Conservation (phyloP, 1,140 invertebrate genomes). For the Scylla paramamosain region DNA sequence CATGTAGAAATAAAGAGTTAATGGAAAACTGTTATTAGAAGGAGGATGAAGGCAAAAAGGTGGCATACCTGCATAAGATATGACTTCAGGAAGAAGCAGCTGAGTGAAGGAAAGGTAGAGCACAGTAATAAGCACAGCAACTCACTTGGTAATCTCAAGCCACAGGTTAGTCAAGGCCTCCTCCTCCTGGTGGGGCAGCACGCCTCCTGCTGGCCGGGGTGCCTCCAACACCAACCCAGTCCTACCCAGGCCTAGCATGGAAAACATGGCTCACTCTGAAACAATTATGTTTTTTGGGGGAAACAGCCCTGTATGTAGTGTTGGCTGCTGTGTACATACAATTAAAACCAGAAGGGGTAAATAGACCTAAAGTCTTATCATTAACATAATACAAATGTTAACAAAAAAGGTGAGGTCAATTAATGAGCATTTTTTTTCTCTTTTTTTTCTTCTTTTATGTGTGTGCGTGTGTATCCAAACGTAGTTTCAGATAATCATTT, state of each 20-base stretch:
- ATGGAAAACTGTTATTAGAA: not conserved
- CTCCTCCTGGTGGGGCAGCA: slow-evolving; percentile 60
- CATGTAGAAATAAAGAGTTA: not conserved
- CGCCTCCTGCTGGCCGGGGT: slow-evolving; percentile 59
- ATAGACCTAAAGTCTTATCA: no score
- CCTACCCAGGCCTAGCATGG: slow-evolving; percentile 53
- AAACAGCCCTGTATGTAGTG: not conserved
- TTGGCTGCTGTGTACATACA: no score
- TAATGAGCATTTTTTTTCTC: no score
- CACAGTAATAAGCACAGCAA: not conserved
- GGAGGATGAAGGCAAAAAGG: not conserved
- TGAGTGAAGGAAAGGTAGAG: not conserved
- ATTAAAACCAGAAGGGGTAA: no score
- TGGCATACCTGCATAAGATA: not conserved
- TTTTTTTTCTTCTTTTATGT: no score
- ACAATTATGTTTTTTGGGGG: not conserved
- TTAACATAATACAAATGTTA: no score
- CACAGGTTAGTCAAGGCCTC: slow-evolving; percentile 57
- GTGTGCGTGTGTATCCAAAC: no score
- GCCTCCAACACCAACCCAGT: slow-evolving; percentile 31
- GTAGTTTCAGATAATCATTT: no score
- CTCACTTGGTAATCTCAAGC: slow-evolving; percentile 67
- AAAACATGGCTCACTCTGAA: slow-evolving; percentile 43
- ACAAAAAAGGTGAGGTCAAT: no score
- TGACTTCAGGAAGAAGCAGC: not conserved